Percentiles rank a stretch among this genome's conserved stretches.
phyloP scores from a whole-genome alignment of 1,140 invertebrate genomes.

The Probaryconus sp. region DNA sequence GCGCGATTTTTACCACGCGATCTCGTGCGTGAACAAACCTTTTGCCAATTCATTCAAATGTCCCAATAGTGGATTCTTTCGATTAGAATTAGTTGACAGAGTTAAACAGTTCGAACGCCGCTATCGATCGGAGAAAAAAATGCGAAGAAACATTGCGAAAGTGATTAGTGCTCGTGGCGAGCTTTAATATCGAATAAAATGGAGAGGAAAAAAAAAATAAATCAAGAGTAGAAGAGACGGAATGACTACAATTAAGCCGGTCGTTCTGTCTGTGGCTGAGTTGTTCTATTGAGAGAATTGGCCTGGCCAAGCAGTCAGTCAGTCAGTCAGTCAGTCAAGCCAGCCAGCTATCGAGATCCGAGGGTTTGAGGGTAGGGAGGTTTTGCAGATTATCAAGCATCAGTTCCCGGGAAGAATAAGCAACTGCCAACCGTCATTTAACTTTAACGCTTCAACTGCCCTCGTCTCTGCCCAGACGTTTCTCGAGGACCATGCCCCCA shows the following conservation, averaged over 20 bases:
- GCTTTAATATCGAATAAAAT: slow-evolving; percentile 56
- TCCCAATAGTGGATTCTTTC: too few relatives aligned
- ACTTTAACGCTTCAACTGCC: slow-evolving; percentile 79
- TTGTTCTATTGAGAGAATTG: slow-evolving; percentile 78
- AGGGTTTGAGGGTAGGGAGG: slow-evolving; percentile 51
- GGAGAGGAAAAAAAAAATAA: neutral
- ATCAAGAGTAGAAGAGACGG: slow-evolving; percentile 63
- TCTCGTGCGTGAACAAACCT: too few relatives aligned
- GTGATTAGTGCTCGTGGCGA: slow-evolving; percentile 34
- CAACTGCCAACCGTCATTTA: slow-evolving; percentile 79
- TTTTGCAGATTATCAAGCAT: slow-evolving; percentile 79
- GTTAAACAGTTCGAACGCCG: too few relatives aligned
- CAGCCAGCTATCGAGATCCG: slow-evolving; percentile 69
- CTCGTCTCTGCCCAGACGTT: slow-evolving; percentile 66
- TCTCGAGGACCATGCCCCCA: slow-evolving; percentile 72
- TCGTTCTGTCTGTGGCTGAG: slow-evolving; percentile 74
- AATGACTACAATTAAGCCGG: slow-evolving; percentile 77
- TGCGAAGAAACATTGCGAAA: too few relatives aligned
- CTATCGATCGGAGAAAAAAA: too few relatives aligned
- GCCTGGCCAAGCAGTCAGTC: slow-evolving; percentile 73
- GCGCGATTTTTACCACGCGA: slow-evolving; percentile 43
- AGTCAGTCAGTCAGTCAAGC: too few relatives aligned
- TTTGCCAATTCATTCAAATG: too few relatives aligned
- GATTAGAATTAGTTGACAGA: too few relatives aligned
- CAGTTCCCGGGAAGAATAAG: slow-evolving; percentile 79